phyloP scores from a whole-genome alignment of 2,797 vertebrate species.

The Halcyon smyrnensis region DNA sequence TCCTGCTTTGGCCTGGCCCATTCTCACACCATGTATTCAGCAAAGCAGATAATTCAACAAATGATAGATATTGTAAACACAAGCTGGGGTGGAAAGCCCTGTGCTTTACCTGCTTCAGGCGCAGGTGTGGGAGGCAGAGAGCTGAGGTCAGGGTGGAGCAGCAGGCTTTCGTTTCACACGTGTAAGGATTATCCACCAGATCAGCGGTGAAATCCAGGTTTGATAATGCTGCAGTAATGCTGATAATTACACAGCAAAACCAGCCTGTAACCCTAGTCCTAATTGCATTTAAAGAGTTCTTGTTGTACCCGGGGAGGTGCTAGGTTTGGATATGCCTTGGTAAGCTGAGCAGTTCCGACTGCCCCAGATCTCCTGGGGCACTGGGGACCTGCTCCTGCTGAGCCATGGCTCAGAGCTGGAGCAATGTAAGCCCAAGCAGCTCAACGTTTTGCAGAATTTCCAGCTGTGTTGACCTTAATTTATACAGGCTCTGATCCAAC shows the following conservation, averaged over 20 bases:
- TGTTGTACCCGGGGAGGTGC: not conserved
- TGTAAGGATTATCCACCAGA: slow-evolving; percentile 17
- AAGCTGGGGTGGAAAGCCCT: not conserved
- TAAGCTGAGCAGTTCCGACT: not conserved
- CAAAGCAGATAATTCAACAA: not conserved
- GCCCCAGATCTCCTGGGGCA: not conserved
- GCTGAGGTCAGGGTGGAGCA: not conserved
- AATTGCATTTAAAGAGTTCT: not conserved
- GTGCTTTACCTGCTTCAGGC: not conserved
- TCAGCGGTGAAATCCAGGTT: not conserved
- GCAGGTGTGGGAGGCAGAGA: not conserved
- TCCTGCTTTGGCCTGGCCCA: not conserved
- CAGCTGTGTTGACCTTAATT: not conserved
- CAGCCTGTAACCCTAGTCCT: not conserved
- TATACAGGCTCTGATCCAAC: not conserved
- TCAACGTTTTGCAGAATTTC: not conserved
- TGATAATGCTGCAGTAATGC: slow-evolving; percentile 25
- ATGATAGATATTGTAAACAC: not conserved
- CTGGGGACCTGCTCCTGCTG: not conserved
- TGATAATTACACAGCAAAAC: slow-evolving; percentile 25
- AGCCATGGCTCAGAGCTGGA: rapidly evolving
- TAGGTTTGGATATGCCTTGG: not conserved
- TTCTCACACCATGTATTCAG: not conserved
- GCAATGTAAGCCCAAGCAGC: not conserved
- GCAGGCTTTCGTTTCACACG: not conserved